Percentiles rank a stretch among this genome's conserved stretches.
phyloP scores from a whole-genome alignment of 2,888 invertebrate genomes.

The Sphecodes monilicornis region DNA sequence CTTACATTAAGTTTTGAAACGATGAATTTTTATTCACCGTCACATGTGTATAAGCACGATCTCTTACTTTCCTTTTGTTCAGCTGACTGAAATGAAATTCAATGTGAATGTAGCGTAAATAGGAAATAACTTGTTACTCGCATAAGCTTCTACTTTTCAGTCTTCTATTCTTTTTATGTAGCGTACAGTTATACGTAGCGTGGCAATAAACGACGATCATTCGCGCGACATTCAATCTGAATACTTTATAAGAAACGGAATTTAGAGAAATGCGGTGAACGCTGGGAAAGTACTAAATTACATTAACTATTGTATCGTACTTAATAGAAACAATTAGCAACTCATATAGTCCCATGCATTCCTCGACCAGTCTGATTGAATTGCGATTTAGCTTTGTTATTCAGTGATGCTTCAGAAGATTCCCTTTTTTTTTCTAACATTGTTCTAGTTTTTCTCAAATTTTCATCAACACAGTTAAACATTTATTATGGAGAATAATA shows the following conservation, averaged over 20 bases:
- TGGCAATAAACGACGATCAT: conserved; percentile 58
- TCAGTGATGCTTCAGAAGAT: not conserved
- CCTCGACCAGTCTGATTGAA: conserved; percentile 22
- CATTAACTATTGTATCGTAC: conserved; percentile 71
- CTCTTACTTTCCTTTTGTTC: conserved; percentile 55
- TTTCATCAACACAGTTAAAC: not conserved
- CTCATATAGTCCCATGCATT: conserved; percentile 31
- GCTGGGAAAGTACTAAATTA: conserved; percentile 69
- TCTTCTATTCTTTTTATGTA: conserved; percentile 64
- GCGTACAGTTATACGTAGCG: conserved; percentile 59
- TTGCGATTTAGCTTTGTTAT: conserved; percentile 12
- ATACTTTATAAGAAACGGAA: conserved; percentile 45
- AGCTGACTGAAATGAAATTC: conserved; percentile 58
- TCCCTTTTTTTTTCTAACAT: not conserved
- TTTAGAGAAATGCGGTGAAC: conserved; percentile 64
- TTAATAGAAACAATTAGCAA: conserved; percentile 70
- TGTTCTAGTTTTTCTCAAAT: not conserved
- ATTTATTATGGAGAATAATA: not conserved
- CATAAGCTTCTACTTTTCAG: conserved; percentile 61
- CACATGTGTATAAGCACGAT: conserved; percentile 66
- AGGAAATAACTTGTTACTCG: conserved; percentile 50
- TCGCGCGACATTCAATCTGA: conserved; percentile 41
- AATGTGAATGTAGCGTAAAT: conserved; percentile 60
- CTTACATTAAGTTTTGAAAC: not conserved
- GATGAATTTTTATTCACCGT: conserved; percentile 19